Conservation (phyloP, 2,797 vertebrate genomes). For the Syngnathus rostellatus region DNA sequence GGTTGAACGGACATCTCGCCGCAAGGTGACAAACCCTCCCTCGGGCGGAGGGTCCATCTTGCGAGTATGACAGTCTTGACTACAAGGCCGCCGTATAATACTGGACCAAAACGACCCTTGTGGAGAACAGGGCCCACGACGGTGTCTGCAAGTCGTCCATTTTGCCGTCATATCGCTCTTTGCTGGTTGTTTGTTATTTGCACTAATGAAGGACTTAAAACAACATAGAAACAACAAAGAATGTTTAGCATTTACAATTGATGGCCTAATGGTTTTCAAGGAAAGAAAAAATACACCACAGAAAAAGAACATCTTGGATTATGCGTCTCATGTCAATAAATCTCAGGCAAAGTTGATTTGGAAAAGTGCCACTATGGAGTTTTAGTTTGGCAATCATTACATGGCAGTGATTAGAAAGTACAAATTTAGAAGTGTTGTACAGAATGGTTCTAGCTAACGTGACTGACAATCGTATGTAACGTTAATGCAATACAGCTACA, state of each 20-base stretch:
- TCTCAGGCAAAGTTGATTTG: conserved; percentile 55
- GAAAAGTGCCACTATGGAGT: conserved; percentile 29
- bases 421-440: conserved; percentile 37
- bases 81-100: conserved; percentile 41
- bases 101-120: conserved; percentile 59
- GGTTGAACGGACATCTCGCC: conserved; percentile 54
- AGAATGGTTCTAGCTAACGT: conserved; percentile 35
- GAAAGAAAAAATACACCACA: conserved; percentile 7
- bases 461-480: conserved; percentile 28
- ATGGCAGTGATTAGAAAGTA: conserved; percentile 25
- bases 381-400: conserved; percentile 34
- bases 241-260: neutral
- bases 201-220: conserved; percentile 55
- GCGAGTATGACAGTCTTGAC: conserved; percentile 24
- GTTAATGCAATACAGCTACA: conserved; percentile 6
- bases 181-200: conserved; percentile 72
- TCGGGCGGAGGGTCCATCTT: conserved; percentile 32
- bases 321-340: conserved; percentile 50
- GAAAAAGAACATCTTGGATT: conserved; percentile 6
- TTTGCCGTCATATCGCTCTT: conserved; percentile 46
- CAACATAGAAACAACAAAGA: neutral
- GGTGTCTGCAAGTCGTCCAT: conserved; percentile 7
- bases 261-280: neutral
- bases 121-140: conserved; percentile 44
- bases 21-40: conserved; percentile 15